Conservation (phyloP, 2,113 vertebrate species). For the Craseonycteris thonglongyai region DNA sequence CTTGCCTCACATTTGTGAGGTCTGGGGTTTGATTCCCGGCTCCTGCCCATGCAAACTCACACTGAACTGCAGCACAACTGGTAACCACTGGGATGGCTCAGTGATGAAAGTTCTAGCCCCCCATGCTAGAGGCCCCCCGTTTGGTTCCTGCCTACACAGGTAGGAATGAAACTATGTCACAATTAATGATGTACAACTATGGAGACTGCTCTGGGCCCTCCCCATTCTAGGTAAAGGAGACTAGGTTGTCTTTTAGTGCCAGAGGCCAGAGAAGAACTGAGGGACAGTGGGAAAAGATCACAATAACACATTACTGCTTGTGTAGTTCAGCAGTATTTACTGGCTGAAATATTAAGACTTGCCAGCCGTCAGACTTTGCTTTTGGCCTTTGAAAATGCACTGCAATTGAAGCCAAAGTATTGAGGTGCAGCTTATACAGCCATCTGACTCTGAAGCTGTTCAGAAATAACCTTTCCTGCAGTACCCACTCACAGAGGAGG, state of each 20-base stretch:
- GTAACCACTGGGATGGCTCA: no score
- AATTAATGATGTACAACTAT: no score
- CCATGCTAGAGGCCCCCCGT: no score
- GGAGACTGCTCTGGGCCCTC: no score
- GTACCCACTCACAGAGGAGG: neutral
- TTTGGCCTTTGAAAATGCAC: constrained; percentile 51
- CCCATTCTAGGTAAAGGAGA: no score
- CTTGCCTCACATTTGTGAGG: no score
- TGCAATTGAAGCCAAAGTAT: constrained; percentile 41
- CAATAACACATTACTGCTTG: neutral
- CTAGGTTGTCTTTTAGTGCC: constrained; percentile 54
- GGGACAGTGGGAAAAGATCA: neutral
- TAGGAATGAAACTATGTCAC: no score
- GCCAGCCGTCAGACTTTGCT: constrained; percentile 35
- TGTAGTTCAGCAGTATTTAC: constrained; percentile 52
- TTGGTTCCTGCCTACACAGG: no score
- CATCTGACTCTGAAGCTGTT: constrained; percentile 23
- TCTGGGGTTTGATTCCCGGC: no score
- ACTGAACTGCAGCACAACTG: no score
- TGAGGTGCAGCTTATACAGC: constrained; percentile 27
- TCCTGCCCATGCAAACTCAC: no score
- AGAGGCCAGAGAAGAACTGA: constrained; percentile 14
- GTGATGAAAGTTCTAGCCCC: no score
- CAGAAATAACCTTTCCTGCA: constrained; percentile 38
- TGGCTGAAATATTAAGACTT: constrained; percentile 47